Conservation (phyloP, 30 jellyfish, hydroid and myxozoan genomes). For the Pelagia noctiluca region DNA sequence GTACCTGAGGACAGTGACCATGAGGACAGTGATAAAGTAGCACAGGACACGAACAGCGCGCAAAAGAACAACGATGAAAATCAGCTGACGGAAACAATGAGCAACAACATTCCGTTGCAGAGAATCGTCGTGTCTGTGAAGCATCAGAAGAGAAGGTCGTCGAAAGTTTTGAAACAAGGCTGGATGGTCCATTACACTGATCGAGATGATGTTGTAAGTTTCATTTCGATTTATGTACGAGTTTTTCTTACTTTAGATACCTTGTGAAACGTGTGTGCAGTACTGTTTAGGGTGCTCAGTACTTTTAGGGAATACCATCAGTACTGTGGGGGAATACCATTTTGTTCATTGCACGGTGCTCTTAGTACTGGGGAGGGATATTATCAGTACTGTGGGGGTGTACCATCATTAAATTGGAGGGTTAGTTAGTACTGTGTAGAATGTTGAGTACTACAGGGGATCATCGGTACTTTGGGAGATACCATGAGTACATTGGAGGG, state of each 20-base stretch:
- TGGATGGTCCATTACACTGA: slow-evolving; percentile 95
- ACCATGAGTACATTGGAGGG: too few species aligned
- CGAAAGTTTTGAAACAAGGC: slow-evolving; percentile 86
- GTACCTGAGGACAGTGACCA: slow-evolving; percentile 64
- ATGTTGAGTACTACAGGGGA: too few species aligned
- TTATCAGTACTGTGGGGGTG: too few species aligned
- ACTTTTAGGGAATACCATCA: neutral
- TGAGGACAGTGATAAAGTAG: slow-evolving; percentile 70
- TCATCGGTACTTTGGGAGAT: too few species aligned
- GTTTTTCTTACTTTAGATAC: too few species aligned
- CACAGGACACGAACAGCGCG: slow-evolving; percentile 42
- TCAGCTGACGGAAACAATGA: slow-evolving; percentile 70
- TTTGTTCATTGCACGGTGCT: too few species aligned
- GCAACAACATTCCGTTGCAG: slow-evolving; percentile 92
- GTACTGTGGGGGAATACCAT: too few species aligned
- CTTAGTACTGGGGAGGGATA: too few species aligned
- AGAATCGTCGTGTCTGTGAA: slow-evolving; percentile 94
- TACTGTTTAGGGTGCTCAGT: neutral
- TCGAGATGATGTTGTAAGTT: slow-evolving; percentile 75
- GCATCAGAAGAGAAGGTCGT: slow-evolving; percentile 80
- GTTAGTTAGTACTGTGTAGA: too few species aligned
- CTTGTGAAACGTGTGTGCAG: neutral
- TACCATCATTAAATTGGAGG: too few species aligned
- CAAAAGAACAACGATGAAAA: slow-evolving; percentile 57
- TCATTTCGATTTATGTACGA: too few species aligned